phyloP scores from a whole-genome alignment of 2,113 vertebrate species.

The Paraplagusia blochii region DNA sequence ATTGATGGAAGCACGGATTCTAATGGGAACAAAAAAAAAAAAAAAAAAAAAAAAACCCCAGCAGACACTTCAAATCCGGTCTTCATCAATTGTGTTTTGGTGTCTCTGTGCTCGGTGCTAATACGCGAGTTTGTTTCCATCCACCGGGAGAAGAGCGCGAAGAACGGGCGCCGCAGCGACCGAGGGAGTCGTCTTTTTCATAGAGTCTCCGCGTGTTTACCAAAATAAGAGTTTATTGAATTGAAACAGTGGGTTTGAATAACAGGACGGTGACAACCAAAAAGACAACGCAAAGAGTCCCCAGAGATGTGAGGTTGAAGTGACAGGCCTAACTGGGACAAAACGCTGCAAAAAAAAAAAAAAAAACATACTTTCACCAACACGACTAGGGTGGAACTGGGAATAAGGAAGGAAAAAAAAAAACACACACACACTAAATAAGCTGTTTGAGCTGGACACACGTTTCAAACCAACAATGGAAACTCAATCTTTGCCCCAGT shows the following conservation, averaged over 20 bases:
- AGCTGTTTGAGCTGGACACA: conserved; percentile 69
- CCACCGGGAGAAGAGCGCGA: conserved; percentile 20
- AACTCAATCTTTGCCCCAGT: conserved; percentile 54
- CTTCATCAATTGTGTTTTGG: conserved; percentile 48
- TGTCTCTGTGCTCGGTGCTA: conserved; percentile 31
- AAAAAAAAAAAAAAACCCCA: no score
- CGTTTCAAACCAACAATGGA: conserved; percentile 48
- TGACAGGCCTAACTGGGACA: conserved; percentile 69
- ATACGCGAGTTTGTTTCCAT: conserved; percentile 49
- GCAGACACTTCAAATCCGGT: conserved; percentile 27
- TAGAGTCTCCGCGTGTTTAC: conserved; percentile 11
- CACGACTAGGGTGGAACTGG: conserved; percentile 21
- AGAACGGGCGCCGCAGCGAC: conserved; percentile 6
- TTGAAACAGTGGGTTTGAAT: conserved; percentile 50
- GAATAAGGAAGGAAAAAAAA: conserved; percentile 27
- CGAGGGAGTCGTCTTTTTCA: conserved; percentile 1
- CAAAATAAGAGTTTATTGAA: conserved; percentile 42
- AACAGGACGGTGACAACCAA: conserved; percentile 36
- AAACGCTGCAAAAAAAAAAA: conserved; percentile 62
- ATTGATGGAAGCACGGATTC: conserved; percentile 34
- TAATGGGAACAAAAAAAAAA: conserved; percentile 48
- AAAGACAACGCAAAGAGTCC: conserved; percentile 47
- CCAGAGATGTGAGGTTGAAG: conserved; percentile 49
- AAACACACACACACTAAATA: conserved; percentile 64
- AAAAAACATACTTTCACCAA: conserved; percentile 57